Evolutionary conservation across 2,888 invertebrate species (phyloP).

Genomic region (Drosophila histrio): DNA sequence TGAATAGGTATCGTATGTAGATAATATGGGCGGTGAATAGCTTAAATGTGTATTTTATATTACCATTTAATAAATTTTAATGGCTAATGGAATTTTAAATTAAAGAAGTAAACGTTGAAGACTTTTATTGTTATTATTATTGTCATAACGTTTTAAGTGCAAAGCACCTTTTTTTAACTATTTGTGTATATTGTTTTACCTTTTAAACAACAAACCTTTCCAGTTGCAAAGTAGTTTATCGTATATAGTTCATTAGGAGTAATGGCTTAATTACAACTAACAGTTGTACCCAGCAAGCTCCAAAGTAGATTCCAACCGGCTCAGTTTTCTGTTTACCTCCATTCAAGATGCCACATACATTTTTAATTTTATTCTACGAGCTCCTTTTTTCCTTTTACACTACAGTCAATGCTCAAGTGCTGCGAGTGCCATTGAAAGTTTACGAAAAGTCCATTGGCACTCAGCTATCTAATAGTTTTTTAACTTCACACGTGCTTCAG

Average conservation of each 20-base stretch:
- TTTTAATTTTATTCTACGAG: slow-evolving; percentile 1
- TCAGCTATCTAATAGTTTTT: neutral
- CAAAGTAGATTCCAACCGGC: neutral
- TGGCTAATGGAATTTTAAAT: too few relatives aligned
- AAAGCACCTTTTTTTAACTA: neutral
- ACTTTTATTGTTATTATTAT: neutral
- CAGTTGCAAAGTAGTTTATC: neutral
- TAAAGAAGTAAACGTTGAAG: neutral
- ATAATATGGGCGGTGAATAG: too few relatives aligned
- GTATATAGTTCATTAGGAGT: neutral
- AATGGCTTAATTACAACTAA: neutral
- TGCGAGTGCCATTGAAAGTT: neutral
- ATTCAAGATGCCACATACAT: slow-evolving; percentile 37
- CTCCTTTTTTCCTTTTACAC: neutral
- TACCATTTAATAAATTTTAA: too few relatives aligned
- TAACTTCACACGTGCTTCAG: neutral
- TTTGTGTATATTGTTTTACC: too few relatives aligned
- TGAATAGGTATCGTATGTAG: too few relatives aligned
- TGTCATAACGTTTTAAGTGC: neutral
- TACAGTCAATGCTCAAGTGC: neutral
- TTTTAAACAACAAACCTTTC: neutral
- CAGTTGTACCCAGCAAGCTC: neutral
- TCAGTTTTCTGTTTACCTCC: slow-evolving; percentile 20
- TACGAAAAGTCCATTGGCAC: neutral
- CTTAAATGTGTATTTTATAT: too few relatives aligned